Evolutionary conservation across 2,797 vertebrate genomes (phyloP), one percentile per base, ranked within the genome.

Genomic region (Prunella strophiata): DNA sequence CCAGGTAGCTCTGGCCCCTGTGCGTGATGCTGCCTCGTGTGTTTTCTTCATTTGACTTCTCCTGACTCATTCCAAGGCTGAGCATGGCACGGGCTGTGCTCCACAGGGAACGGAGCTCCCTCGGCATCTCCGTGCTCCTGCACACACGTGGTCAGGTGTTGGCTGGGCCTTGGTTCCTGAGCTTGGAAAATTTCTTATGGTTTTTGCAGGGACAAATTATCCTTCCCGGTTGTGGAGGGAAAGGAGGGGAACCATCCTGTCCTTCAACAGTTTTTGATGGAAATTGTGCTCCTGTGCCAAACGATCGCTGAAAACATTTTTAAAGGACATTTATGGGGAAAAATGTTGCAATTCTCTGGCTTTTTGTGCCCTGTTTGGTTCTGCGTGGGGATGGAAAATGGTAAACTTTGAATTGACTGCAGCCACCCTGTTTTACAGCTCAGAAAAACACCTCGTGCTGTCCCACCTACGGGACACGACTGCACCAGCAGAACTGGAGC

Each of bases 1-100:
- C 84, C 93, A 97, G 97, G 97, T 97, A 97, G 94, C 88, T 87
- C 62, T 22, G 16, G 78, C 80, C 32, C n/a, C 94, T 89, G 81
- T 93, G 92, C 86, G 73, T 94, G 90, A 84, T 93, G 94, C 78
- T 67, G 72, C 84, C 95, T 92, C 22, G 5, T 80, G 67, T 88
- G 95, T 22, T 96, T 82, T 91, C 82, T 59, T 38, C 81, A 94
- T 95, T 94, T 95, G 7, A 15, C 88, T 90, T 52, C 71, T 89
- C 88, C 43, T 25, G 22, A 42, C 87, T 82, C 94, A 30, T 93
- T 65, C 72, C 77, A 85, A 84, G 94, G 89, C 77, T 70, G 62
- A 75, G 85, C 25, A 34, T 30, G 57, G 85, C 57, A 57, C 4
- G 14, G 58, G 18, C 19, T 32, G 76, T 1, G 61, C 38, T 59